These are phyloP conservation scores for Montipora sp. DNA, from an alignment of 64 coral and sea anemone genomes.

Conservation along the genomic window DNA sequence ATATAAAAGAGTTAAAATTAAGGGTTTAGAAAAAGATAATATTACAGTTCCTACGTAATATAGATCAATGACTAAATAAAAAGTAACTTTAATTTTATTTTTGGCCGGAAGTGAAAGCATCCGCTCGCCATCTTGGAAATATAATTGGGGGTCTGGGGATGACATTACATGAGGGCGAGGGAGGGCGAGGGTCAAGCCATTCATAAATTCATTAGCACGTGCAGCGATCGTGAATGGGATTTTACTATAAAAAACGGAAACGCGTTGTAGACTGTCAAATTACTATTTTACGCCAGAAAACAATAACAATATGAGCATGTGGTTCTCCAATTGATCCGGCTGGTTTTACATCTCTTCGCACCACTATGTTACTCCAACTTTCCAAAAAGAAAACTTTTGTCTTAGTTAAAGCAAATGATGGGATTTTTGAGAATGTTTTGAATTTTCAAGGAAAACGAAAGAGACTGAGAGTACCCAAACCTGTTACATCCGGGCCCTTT, in stretches of 20 bases:
- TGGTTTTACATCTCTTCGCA: too few species aligned
- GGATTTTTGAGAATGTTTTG: background rate
- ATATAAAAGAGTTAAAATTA: too few species aligned
- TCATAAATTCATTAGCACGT: conserved; percentile 70
- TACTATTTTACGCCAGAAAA: conserved; percentile 17
- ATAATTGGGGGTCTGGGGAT: background rate
- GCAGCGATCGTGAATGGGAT: conserved; percentile 85
- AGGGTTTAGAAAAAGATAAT: background rate
- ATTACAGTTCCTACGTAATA: background rate
- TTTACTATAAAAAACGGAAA: conserved; percentile 70
- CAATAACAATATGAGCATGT: background rate
- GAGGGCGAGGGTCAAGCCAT: conserved; percentile 19
- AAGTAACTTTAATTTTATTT: background rate
- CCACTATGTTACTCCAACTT: background rate
- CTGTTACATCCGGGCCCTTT: conserved; percentile 93
- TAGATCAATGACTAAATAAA: background rate
- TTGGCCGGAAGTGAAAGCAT: background rate
- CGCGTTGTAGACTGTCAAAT: background rate
- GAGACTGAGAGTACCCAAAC: conserved; percentile 69
- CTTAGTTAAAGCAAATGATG: background rate
- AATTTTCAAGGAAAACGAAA: conserved; percentile 22
- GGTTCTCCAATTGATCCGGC: background rate
- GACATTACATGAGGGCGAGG: conserved; percentile 31
- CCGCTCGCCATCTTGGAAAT: background rate
- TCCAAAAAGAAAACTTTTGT: background rate